Conservation (phyloP, 2,797 vertebrate genomes). For the Chloroceryle inda region DNA sequence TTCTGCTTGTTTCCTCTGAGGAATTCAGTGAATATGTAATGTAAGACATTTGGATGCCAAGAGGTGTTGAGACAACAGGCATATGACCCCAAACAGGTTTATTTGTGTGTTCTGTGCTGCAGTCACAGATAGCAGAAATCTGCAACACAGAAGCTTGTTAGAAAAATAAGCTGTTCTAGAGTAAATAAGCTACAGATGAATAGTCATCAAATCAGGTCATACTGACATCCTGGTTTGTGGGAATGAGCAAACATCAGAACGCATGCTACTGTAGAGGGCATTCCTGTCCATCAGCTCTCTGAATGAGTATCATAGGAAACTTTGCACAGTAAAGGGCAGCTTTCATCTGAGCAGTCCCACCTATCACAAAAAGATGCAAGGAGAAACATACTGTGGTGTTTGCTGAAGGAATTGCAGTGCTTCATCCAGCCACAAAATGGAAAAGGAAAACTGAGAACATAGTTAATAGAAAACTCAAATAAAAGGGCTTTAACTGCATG, state of each 20-base stretch:
- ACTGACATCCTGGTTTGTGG: neutral
- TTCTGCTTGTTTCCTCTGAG: neutral
- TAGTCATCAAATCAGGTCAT: neutral
- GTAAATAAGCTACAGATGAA: conserved; percentile 24
- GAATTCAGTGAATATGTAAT: neutral
- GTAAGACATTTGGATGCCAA: neutral
- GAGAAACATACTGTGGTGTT: neutral
- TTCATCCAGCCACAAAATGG: neutral
- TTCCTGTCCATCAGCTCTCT: neutral
- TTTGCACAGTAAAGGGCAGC: neutral
- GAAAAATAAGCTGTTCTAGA: conserved; percentile 27
- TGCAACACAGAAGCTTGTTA: neutral
- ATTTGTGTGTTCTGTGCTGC: neutral
- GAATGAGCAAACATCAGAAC: neutral
- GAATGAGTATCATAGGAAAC: neutral
- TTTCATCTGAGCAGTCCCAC: neutral
- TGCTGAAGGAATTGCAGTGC: neutral
- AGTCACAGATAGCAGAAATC: neutral
- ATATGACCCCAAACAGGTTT: neutral
- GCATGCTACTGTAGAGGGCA: neutral
- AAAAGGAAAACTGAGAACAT: neutral
- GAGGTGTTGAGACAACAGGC: neutral
- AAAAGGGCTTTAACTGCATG: neutral
- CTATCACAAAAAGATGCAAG: neutral
- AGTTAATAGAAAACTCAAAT: neutral